Base-by-base conservation (phyloP, 2,113 vertebrate genomes). In the Etia nguti region DNA sequence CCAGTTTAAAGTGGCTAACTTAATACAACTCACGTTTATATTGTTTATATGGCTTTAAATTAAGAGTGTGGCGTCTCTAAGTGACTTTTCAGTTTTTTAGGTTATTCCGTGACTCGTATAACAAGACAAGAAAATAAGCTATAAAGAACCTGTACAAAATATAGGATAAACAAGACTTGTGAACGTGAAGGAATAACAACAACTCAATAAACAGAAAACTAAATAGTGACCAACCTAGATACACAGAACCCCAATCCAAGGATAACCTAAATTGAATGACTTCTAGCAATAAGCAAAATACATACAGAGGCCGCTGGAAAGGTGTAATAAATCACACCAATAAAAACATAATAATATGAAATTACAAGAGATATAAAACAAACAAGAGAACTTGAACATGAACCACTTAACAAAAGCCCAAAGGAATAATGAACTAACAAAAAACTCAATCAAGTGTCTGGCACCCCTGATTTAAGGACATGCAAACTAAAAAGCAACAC, bases 231-330 rank as follows among this genome's bases (percentile, higher is more conserved):
- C 20, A 41, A 68, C 36, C 7, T 22, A 41, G 36, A 68, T 68
- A 41, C 36, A 68, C 62, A 68, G 62, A 68, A 41, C 36, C 20
- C 3, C 11, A 68, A 41, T 68, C 62, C 36, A 68, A 41, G 4
- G 36, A 68, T 68, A 6, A 68, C 34, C 38, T 65, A 4, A n/a
- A 4, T 13, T 65, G 2, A 65, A 65, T 65, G 60, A 65, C 2
- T 65, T 65, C 60, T 38, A 12, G 34, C 34, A 65, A 65, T 65
- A 65, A 38, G 60, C 60, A 65, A 38, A 38, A 65, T 38, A 38
- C 34, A 65, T 38, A 38, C 20, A 0, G 18, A 65, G 20, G n/a
- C 6, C 0, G 0, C 60, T 65, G 34, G 34, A 65, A 65, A 20
- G 0, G 60, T 65, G 2, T 65, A 38, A 38, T 13, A 65, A 65